A percentile compares a stretch with the other conserved stretches of the same genome.
phyloP scores from a whole-genome alignment of 2,797 vertebrate genomes.

The Alfaro cultratus region DNA sequence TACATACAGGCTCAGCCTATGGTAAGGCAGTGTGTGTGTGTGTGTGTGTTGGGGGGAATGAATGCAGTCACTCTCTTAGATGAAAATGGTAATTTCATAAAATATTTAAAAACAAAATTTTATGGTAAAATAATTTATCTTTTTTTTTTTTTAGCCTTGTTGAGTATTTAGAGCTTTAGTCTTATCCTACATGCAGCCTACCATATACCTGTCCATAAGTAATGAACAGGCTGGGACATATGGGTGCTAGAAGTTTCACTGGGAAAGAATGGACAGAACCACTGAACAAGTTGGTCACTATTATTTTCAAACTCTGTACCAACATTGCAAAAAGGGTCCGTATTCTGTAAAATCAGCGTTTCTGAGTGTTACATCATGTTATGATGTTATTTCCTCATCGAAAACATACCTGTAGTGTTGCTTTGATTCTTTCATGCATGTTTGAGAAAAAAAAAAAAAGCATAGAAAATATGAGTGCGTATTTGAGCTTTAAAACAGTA shows the following conservation, averaged over 20 bases:
- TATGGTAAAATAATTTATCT: neutral
- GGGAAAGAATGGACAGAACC: neutral
- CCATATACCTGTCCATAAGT: neutral
- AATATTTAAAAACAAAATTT: neutral
- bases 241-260: neutral
- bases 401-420: no score
- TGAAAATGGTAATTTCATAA: neutral
- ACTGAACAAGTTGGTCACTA: neutral
- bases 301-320: neutral
- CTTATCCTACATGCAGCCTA: neutral
- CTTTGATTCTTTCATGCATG: no score
- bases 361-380: no score
- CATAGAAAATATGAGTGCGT: no score
- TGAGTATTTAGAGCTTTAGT: neutral
- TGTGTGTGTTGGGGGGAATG: neutral
- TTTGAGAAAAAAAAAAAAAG: no score
- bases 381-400: no score
- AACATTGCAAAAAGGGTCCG: neutral
- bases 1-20: slow-evolving; percentile 38
- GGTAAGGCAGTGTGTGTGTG: neutral
- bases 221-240: neutral
- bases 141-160: neutral
- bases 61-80: neutral
- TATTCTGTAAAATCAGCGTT: no score
- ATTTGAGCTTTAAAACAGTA: no score